Base-by-base conservation (phyloP, 2,797 vertebrate species). In the Paedocypris micromegethes region DNA sequence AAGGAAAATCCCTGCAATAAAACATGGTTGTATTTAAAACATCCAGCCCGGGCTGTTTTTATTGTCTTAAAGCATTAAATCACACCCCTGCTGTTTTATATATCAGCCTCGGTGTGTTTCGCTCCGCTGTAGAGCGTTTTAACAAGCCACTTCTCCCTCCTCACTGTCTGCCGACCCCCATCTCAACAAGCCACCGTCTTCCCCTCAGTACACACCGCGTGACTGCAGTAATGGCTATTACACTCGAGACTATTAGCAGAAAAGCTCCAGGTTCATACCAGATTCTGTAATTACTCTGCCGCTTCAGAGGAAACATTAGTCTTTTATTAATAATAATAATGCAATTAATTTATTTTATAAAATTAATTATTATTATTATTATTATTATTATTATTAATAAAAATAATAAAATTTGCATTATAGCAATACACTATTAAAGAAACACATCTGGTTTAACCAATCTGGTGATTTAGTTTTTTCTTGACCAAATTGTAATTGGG, bases 81-180 rank as follows among this genome's bases (percentile, higher is more conserved):
- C 41, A 53, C 70, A 56, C 23, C 66, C 77, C 68, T 72, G 74
- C 74, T 75, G 77, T 47, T 60, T 71, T 68, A 71, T 73, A 66
- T 59, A 67, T 73, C 60, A 73, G 64, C 4, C 5, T 46, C 40
- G 23, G 23, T 70, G 68, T 63, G 46, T 66, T 57, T 59, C 50
- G 56, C 58, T 68, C 54, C 51, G 56, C 48, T 68, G 53, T 38
- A 50, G 40, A 50, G 40, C 60, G 66, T 66, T 39, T 74, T 64
- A 68, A 72, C 54, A 46, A 70, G 60, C 9, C 9, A 4, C 56
- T 59, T 47, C 56, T 66, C 70, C 66, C 70, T 65, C 39, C 42
- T 48, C 58, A 46, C 58, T 68, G 47, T 72, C 54, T 66, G 57
- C 42, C 57, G 52, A 8, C 64, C 8, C 9, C 53, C 47, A 42